Evolutionary conservation across 2,888 invertebrate species (phyloP), one percentile per base, ranked within the genome.

Genomic region (Dryococelus australis): DNA sequence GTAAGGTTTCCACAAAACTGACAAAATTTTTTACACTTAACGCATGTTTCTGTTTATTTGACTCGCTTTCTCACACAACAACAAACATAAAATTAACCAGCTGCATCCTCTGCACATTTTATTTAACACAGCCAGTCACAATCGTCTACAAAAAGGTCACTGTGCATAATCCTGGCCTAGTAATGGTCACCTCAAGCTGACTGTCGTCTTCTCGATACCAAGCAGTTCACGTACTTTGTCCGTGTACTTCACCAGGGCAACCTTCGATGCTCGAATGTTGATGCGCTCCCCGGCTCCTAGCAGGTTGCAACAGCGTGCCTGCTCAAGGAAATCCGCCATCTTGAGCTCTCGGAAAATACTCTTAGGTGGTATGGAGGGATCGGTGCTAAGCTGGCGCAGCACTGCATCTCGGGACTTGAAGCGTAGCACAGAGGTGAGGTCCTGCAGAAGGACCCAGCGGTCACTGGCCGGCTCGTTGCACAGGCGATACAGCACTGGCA

Each of bases 341-440:
- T 96, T 96, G 89, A 97, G 94, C 92, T 97, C 97, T 81, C 95
- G 94, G 90, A 95, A 92, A 27, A 95, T 91, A 89, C 92, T 93
- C 85, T 87, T 87, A 0, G 94, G 93, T 6, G 95, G 94, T 88
- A 94, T 93, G 10, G 91, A 91, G 43, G 91, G 91, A 88, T 91
- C 91, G 78, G 91, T 92, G 91, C 94, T 95, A 87, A 96, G 94
- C 93, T 97, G 96, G 91, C 96, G 95, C 88, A 97, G 92, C 84
- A 97, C 93, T 86, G 96, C 96, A 90, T 97, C 97, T 90, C 96
- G 95, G 79, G 97, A 97, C 92, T 97, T 97, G 88, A 97, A 95
- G 93, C 96, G 96, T 90, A 97, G 93, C 90, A 96, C 93, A 90
- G 95, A 95, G 90, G 96, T 96, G 90, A 97, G 94, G 91, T 97